Base-by-base conservation (phyloP, 1,140 invertebrate genomes). In the Pararge aegeria region DNA sequence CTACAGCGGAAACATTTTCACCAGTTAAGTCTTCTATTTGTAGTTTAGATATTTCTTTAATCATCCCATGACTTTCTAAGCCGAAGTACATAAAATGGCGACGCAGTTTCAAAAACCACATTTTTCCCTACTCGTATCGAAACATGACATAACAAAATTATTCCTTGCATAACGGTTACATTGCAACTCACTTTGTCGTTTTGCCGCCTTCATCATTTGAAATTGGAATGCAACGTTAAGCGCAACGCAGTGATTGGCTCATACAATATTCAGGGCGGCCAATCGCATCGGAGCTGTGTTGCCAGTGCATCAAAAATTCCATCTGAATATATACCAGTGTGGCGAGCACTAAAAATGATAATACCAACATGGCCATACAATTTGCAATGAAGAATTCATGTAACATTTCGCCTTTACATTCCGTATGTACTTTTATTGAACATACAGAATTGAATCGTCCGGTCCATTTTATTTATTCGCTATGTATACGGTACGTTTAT, bases 261-360 rank as follows among this genome's bases (percentile, higher is more conserved):
- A 89, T 89, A 86, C 86, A 89, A 87, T 89, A 89, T 89, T 89
- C 86, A 89, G 80, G 61, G 66, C 78, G 64, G 69, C 83, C 83
- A 87, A 87, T 87, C 75, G 82, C 77, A 75, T 64, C 68, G 68
- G 74, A 75, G 69, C 83, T 84, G 83, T 86, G 86, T 87, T 82
- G 82, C 86, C 78, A 85, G 83, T 87, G 84, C 81, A 89, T 89
- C 86, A 89, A 89, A 89, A 89, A 89, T 87, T 89, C 86, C 79
- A 89, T 89, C 86, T 89, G 86, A 87, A 89, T 89, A 85, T 83
- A 78, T 83, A 78, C 69, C 81, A 78, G 78, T 88, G 82, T 88
- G 85, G 83, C 83, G 64, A 83, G 85, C 80, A 87, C 86, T 89
- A 89, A 89, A 89, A 87, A 89, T 89, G 81, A 89, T 89, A 89